A percentile compares a stretch with the other conserved stretches of the same genome.
Conservation (phyloP, 2,888 invertebrate genomes). For the Ennomos erosarius region DNA sequence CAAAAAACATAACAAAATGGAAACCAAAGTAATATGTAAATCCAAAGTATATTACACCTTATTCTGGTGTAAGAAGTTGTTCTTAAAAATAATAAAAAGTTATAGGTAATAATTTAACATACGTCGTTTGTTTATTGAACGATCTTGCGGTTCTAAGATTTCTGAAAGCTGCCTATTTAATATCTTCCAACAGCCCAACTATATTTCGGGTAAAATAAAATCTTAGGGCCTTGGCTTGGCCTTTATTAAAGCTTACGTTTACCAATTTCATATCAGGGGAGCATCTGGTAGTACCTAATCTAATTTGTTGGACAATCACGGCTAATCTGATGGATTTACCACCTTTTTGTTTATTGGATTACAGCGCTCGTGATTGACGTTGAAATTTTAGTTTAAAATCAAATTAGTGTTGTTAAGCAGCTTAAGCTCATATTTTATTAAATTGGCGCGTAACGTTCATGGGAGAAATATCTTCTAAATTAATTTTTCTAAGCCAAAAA, state of each 20-base stretch:
- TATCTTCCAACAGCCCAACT: too few species aligned
- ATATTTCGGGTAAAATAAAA: not conserved
- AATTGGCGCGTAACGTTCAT: not conserved
- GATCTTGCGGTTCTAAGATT: too few species aligned
- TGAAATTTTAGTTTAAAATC: slow-evolving; percentile 5
- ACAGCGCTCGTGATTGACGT: slow-evolving; percentile 14
- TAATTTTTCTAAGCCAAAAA: too few species aligned
- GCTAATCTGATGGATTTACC: slow-evolving; percentile 21
- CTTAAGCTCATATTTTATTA: not conserved
- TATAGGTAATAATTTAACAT: too few species aligned
- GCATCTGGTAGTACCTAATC: slow-evolving; percentile 4
- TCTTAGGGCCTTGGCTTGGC: not conserved
- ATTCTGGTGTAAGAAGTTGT: too few species aligned
- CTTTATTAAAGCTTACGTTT: not conserved
- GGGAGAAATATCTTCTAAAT: not conserved
- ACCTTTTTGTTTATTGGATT: slow-evolving; percentile 10
- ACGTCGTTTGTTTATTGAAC: too few species aligned
- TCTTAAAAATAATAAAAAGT: too few species aligned
- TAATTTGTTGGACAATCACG: slow-evolving; percentile 20
- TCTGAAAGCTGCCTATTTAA: too few species aligned
- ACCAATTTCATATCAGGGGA: slow-evolving; percentile 8
- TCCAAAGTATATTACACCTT: too few species aligned
- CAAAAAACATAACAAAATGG: too few species aligned
- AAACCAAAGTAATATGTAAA: too few species aligned
- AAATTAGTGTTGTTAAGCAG: slow-evolving; percentile 8